Conservation (phyloP, 2,888 invertebrate genomes). For the Ferdinandea cuprea region DNA sequence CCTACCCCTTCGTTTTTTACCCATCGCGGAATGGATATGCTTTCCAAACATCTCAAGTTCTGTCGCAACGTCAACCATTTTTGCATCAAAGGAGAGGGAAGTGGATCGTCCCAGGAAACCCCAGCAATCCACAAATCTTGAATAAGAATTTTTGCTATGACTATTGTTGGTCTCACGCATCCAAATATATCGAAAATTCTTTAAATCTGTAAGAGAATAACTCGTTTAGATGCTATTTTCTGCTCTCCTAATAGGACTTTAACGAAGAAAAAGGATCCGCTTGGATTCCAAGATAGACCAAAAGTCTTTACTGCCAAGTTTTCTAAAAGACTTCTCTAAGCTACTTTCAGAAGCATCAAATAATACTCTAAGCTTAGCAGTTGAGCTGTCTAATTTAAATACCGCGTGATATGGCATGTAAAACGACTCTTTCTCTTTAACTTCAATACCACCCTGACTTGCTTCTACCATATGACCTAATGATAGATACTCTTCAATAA, state of each 20-base stretch:
- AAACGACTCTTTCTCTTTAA: no score
- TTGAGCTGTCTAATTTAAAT: no score
- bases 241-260: background rate
- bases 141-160: background rate
- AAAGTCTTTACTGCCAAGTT: background rate
- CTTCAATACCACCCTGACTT: no score
- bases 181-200: constrained; percentile 23
- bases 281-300: constrained; percentile 6
- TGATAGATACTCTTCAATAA: no score
- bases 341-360: no score
- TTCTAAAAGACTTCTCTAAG: no score
- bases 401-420: no score
- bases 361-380: no score
- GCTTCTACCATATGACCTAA: no score
- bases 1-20: background rate
- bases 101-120: constrained; percentile 22
- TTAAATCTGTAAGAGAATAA: constrained; percentile 11
- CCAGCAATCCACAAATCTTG: constrained; percentile 26
- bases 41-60: constrained; percentile 12
- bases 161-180: constrained; percentile 7
- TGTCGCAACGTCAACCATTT: constrained; percentile 5
- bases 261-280: constrained; percentile 25
- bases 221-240: background rate
- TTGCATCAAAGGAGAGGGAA: constrained; percentile 8
- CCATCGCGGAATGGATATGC: constrained; percentile 25